Percentiles rank a stretch among this genome's conserved stretches.
Conservation (phyloP, 2,888 invertebrate species). For the Augiades crinisus region DNA sequence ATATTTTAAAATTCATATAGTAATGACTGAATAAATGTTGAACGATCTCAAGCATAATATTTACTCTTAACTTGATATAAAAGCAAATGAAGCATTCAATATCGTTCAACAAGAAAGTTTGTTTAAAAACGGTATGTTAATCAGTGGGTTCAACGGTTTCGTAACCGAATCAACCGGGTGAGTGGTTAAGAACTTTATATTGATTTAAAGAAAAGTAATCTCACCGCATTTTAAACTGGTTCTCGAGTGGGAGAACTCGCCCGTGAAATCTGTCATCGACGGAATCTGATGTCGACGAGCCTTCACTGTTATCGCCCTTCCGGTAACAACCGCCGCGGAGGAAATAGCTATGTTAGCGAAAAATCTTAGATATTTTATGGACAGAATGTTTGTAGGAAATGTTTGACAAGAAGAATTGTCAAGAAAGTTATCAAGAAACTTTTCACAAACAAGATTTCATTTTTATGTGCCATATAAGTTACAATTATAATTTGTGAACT, state of each 20-base stretch:
- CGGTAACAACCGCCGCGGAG: conserved; percentile 12
- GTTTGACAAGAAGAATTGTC: neutral
- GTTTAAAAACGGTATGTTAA: conserved; percentile 21
- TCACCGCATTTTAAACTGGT: conserved; percentile 15
- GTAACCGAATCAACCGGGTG: conserved; percentile 16
- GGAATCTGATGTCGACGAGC: conserved; percentile 19
- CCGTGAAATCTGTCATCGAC: conserved; percentile 25
- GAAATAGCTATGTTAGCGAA: conserved; percentile 16
- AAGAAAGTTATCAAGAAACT: neutral
- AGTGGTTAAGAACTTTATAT: conserved; percentile 15
- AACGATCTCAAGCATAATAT: conserved; percentile 1
- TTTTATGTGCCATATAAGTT: no score
- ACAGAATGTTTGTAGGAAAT: neutral
- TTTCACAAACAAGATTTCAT: neutral
- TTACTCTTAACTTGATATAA: conserved; percentile 3
- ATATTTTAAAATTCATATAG: neutral
- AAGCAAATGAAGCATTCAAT: neutral
- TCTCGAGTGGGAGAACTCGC: conserved; percentile 10
- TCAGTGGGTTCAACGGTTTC: conserved; percentile 12
- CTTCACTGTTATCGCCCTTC: conserved; percentile 21
- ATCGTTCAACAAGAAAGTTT: conserved; percentile 11
- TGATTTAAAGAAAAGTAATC: conserved; percentile 23
- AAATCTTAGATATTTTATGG: conserved; percentile 8
- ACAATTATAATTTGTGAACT: no score
- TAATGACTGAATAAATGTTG: neutral